A percentile compares a stretch with the other conserved stretches of the same genome.
Conservation (phyloP, 2,888 invertebrate genomes). For the Hemaris fuciformis region DNA sequence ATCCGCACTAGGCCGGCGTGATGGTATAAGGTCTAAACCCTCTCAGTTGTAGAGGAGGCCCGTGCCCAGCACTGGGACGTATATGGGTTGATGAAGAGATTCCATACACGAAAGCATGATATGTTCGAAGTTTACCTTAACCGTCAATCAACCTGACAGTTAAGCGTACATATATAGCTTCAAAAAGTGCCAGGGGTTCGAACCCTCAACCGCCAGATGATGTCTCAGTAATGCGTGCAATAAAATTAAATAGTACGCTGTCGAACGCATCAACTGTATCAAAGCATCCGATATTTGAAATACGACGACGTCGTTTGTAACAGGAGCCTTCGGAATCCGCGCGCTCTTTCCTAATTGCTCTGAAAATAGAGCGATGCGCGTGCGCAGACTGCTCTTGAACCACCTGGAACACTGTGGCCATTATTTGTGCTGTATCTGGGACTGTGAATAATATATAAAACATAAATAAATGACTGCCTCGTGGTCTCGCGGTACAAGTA, state of each 20-base stretch:
- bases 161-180: not conserved
- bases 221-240: not conserved
- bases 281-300: conserved; percentile 26
- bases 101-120: no score
- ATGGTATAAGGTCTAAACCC: no score
- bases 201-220: not conserved
- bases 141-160: not conserved
- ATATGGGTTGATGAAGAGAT: no score
- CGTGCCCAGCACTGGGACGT: no score
- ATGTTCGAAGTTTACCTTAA: no score
- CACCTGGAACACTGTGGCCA: conserved; percentile 52
- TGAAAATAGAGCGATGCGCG: conserved; percentile 58
- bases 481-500: no score
- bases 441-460: not conserved
- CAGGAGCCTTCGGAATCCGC: conserved; percentile 47
- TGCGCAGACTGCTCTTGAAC: conserved; percentile 35
- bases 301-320: conserved; percentile 54
- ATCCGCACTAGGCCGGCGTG: no score
- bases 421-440: not conserved
- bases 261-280: conserved; percentile 8
- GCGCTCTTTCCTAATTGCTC: conserved; percentile 68
- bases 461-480: no score
- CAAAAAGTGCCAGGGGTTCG: no score
- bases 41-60: no score
- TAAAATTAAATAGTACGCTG: not conserved